Percentiles rank a stretch among this genome's conserved stretches.
phyloP scores from a whole-genome alignment of 1,140 invertebrate genomes.

The Monomorium pharaonis region DNA sequence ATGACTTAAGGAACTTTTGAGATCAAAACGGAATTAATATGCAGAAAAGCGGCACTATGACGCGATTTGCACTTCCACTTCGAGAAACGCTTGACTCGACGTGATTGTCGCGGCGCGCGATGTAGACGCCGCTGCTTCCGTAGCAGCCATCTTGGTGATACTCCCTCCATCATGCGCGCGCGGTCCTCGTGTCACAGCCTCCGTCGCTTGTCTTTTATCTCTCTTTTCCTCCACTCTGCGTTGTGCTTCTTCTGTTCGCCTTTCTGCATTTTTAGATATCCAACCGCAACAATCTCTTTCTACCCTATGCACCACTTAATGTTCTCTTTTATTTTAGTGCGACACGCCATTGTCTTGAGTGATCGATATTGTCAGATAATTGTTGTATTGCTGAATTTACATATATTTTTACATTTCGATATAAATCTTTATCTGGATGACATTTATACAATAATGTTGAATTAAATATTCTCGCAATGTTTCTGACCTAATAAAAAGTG shows the following conservation, averaged over 20 bases:
- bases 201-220: conserved; percentile 41
- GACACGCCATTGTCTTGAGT: conserved; percentile 21
- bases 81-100: conserved; percentile 54
- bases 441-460: neutral
- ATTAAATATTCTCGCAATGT: neutral
- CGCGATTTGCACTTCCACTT: conserved; percentile 66
- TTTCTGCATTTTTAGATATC: conserved; percentile 47
- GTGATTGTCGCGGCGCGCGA: conserved; percentile 70
- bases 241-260: conserved; percentile 39
- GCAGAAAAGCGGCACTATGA: conserved; percentile 61
- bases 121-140: conserved; percentile 68
- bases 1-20: conserved; percentile 48
- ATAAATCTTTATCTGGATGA: neutral
- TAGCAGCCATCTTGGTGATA: conserved; percentile 82
- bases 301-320: conserved; percentile 50
- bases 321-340: conserved; percentile 30
- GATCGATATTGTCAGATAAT: conserved; percentile 55
- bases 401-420: neutral
- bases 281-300: conserved; percentile 40
- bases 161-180: conserved; percentile 73
- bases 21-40: conserved; percentile 64
- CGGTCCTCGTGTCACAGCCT: conserved; percentile 76
- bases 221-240: neutral
- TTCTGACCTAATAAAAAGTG: neutral
- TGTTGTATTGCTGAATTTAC: neutral